Conservation (phyloP, 2,888 invertebrate species). For the Balanococcus diminutus region DNA sequence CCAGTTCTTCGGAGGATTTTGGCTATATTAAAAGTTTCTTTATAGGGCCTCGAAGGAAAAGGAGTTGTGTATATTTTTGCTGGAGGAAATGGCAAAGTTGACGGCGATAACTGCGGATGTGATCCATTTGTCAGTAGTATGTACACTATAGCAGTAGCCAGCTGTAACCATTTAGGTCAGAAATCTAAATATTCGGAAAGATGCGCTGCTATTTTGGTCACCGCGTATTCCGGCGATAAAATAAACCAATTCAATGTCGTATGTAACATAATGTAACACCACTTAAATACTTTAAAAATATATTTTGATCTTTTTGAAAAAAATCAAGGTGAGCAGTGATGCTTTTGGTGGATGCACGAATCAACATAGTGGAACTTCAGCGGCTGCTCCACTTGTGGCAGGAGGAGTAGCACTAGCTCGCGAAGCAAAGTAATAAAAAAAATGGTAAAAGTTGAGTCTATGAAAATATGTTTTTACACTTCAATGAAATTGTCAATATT, state of each 20-base stretch:
- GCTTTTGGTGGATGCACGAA: constrained; percentile 75
- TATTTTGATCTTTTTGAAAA: no score
- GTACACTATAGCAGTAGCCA: constrained; percentile 86
- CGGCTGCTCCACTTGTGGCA: constrained; percentile 89
- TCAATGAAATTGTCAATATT: background rate
- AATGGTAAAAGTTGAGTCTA: no score
- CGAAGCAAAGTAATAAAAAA: constrained; percentile 78
- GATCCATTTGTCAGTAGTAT: constrained; percentile 87
- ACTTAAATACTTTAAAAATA: no score
- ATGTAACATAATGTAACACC: constrained; percentile 56
- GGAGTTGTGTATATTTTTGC: constrained; percentile 92
- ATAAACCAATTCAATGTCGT: constrained; percentile 87
- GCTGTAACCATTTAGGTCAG: constrained; percentile 78
- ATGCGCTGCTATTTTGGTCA: constrained; percentile 85
- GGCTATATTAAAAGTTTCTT: background rate
- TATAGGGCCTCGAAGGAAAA: constrained; percentile 72
- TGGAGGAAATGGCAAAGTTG: constrained; percentile 86
- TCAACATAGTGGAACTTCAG: constrained; percentile 90
- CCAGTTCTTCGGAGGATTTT: background rate
- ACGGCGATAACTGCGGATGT: constrained; percentile 86
- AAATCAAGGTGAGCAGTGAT: constrained; percentile 25
- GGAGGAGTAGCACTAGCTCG: constrained; percentile 87
- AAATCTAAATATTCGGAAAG: constrained; percentile 89
- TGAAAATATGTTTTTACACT: no score
- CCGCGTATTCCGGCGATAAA: constrained; percentile 88